These are phyloP conservation scores for Cairina moschata DNA, from an alignment of 2,113 vertebrate species.

Conservation along the genomic window DNA sequence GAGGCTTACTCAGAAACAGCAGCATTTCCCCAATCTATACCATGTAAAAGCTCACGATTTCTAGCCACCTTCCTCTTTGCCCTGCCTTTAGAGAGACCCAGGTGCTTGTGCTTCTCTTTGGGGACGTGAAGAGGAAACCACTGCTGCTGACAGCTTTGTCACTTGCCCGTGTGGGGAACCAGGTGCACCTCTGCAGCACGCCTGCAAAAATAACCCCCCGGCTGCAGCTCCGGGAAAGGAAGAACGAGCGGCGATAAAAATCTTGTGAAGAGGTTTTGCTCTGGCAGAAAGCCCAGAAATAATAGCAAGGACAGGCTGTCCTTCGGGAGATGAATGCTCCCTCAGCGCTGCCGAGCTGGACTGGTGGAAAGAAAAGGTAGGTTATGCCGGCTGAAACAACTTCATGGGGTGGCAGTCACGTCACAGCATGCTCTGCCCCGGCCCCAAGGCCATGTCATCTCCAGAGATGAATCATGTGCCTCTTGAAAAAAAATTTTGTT, in stretches of 20 bases:
- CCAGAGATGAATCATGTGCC: neutral
- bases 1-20: neutral
- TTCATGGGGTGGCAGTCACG: neutral
- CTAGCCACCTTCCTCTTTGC: neutral
- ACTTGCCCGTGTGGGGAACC: neutral
- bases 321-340: slow-evolving; percentile 2
- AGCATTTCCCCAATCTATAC: accelerated
- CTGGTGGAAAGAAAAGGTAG: neutral
- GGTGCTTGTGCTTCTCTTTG: neutral
- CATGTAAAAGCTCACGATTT: neutral
- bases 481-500: neutral
- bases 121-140: neutral
- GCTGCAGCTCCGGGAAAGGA: slow-evolving; percentile 3
- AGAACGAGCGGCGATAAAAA: neutral
- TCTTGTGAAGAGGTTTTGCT: slow-evolving; percentile 30
- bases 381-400: neutral
- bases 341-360: neutral
- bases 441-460: neutral
- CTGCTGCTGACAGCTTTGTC: neutral
- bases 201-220: neutral
- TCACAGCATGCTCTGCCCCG: neutral
- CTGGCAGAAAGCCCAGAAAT: slow-evolving; percentile 48
- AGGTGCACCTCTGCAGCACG: neutral
- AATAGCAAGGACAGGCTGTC: slow-evolving; percentile 43
- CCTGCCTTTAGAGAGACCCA: neutral